These are phyloP conservation scores for Gastrophryne carolinensis DNA, from an alignment of 2,797 vertebrate species.

Conservation along the genomic window DNA sequence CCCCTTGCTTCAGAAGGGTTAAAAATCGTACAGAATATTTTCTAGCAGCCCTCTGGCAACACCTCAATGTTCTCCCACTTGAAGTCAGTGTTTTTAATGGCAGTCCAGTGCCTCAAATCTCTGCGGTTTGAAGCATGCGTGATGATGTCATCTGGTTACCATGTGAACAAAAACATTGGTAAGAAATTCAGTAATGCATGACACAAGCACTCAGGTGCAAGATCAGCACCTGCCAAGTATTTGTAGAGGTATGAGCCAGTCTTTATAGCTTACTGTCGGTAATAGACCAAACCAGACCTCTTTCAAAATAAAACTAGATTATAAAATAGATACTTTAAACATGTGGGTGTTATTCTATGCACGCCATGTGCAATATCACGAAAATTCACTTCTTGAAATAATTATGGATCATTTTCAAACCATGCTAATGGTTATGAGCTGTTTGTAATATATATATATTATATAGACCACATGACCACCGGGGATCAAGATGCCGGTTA, in stretches of 20 bases:
- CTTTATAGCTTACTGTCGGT: background rate
- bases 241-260: background rate
- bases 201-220: slow-evolving; percentile 32
- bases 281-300: background rate
- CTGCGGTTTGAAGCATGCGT: background rate
- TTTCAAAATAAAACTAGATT: background rate
- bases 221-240: slow-evolving; percentile 9
- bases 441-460: too few species aligned
- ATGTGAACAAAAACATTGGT: slow-evolving; percentile 30
- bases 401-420: too few species aligned
- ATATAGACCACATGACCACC: too few species aligned
- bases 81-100: slow-evolving; percentile 32
- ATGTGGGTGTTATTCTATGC: too few species aligned
- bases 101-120: background rate
- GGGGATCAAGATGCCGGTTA: too few species aligned
- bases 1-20: too few species aligned
- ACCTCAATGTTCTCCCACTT: background rate
- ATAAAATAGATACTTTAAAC: background rate
- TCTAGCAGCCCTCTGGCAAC: background rate
- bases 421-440: too few species aligned
- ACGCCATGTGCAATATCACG: too few species aligned
- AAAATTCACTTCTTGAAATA: too few species aligned
- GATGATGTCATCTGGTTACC: slow-evolving; percentile 30
- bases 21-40: too few species aligned
- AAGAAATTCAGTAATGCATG: slow-evolving; percentile 3